Evolutionary conservation across 2,888 invertebrate genomes (phyloP).

Genomic region (Drosophila maculinotata): DNA sequence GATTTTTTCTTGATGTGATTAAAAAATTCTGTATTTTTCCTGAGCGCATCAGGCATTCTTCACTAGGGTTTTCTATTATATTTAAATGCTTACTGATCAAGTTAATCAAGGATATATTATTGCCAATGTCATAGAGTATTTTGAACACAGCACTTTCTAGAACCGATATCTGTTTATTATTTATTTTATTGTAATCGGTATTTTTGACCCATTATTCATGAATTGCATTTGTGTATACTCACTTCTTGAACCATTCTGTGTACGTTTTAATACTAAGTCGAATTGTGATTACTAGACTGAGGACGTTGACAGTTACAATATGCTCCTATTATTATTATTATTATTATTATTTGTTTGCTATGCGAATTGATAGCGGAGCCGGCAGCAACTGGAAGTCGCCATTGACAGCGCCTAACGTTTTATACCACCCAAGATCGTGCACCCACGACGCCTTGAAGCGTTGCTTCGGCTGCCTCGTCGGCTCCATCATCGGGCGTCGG

Average conservation of each 20-base stretch:
- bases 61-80: no score
- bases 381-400: slow-evolving; percentile 61
- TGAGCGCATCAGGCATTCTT: no score
- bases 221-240: slow-evolving; percentile 22
- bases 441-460: slow-evolving; percentile 40
- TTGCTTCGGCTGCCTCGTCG: slow-evolving; percentile 21
- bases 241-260: slow-evolving; percentile 61
- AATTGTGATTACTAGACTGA: slow-evolving; percentile 33
- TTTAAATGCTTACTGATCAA: no score
- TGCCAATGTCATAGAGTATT: not conserved
- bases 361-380: slow-evolving; percentile 58
- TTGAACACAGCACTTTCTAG: not conserved
- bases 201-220: not conserved
- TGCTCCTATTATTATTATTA: slow-evolving; percentile 3
- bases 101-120: not conserved
- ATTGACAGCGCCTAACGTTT: slow-evolving; percentile 55
- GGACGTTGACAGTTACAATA: slow-evolving; percentile 42
- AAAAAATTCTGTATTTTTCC: no score
- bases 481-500: slow-evolving; percentile 21
- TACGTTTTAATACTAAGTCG: slow-evolving; percentile 31
- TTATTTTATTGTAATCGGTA: not conserved
- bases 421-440: slow-evolving; percentile 56
- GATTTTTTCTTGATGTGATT: no score
- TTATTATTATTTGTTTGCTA: slow-evolving; percentile 17
- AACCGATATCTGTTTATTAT: no score